These are phyloP conservation scores for Temnopleurus reevesii DNA, from an alignment of 53 echinoderm and acorn worm genomes.

Conservation along the genomic window DNA sequence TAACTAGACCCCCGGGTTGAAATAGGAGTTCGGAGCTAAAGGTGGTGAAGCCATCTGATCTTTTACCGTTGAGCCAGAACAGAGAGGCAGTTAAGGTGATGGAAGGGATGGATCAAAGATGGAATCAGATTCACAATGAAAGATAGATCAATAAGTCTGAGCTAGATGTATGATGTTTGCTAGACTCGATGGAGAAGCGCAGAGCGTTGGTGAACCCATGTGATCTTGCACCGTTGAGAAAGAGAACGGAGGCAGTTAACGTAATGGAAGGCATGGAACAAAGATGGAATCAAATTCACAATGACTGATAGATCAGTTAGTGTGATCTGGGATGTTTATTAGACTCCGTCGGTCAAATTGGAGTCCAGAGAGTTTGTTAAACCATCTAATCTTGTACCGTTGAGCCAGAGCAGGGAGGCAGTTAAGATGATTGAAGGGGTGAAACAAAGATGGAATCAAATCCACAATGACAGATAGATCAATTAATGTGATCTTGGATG, in stretches of 20 bases:
- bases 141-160: neutral
- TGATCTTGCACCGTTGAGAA: too few species aligned
- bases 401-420: conserved; percentile 55
- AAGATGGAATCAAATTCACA: too few species aligned
- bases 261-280: too few species aligned
- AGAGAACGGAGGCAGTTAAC: too few species aligned
- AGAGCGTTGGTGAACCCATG: too few species aligned
- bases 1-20: too few species aligned
- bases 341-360: too few species aligned
- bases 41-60: conserved; percentile 67
- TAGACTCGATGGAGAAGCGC: too few species aligned
- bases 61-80: conserved; percentile 59
- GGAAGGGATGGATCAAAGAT: conserved; percentile 14
- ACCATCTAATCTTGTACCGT: conserved; percentile 61
- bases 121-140: conserved; percentile 2
- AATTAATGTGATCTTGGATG: too few species aligned
- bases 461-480: neutral
- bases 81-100: conserved; percentile 48
- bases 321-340: too few species aligned
- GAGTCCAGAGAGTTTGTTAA: conserved; percentile 63
- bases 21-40: too few species aligned
- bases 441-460: neutral
- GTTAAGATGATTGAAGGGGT: conserved; percentile 29
- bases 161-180: too few species aligned
- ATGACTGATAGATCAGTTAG: neutral